These are phyloP conservation scores for Lates japonicus DNA, from an alignment of 2,797 vertebrate genomes.

Conservation along the genomic window DNA sequence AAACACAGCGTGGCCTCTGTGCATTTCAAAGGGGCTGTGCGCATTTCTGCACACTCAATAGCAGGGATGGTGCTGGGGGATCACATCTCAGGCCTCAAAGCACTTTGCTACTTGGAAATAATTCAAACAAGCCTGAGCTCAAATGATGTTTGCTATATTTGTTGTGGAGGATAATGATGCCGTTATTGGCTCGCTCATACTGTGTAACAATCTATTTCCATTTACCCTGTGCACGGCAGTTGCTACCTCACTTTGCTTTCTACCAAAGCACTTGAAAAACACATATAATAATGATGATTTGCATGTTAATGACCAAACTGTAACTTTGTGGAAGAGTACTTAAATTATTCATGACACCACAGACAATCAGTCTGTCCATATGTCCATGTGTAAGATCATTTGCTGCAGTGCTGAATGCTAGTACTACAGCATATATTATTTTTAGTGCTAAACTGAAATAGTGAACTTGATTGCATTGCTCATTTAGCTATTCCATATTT, in stretches of 20 bases:
- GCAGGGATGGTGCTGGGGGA: constrained; percentile 14
- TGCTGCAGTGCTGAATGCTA: background rate
- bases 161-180: constrained; percentile 62
- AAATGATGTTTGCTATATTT: constrained; percentile 59
- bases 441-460: background rate
- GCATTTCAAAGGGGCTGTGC: constrained; percentile 27
- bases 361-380: too few relatives aligned
- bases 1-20: background rate
- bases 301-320: background rate
- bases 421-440: background rate
- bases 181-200: constrained; percentile 53
- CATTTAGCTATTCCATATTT: background rate
- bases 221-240: constrained; percentile 16
- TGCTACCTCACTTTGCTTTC: constrained; percentile 10
- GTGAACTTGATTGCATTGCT: background rate
- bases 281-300: constrained; percentile 21
- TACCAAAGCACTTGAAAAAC: constrained; percentile 13
- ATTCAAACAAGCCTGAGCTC: constrained; percentile 61
- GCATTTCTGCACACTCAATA: constrained; percentile 20
- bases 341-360: background rate
- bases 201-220: constrained; percentile 45
- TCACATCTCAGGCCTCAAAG: constrained; percentile 60
- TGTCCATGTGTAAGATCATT: background rate
- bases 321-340: background rate
- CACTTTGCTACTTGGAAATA: constrained; percentile 54